Evolutionary conservation across 2,797 vertebrate species (phyloP).

Genomic region (Adrianichthys oophorus): DNA sequence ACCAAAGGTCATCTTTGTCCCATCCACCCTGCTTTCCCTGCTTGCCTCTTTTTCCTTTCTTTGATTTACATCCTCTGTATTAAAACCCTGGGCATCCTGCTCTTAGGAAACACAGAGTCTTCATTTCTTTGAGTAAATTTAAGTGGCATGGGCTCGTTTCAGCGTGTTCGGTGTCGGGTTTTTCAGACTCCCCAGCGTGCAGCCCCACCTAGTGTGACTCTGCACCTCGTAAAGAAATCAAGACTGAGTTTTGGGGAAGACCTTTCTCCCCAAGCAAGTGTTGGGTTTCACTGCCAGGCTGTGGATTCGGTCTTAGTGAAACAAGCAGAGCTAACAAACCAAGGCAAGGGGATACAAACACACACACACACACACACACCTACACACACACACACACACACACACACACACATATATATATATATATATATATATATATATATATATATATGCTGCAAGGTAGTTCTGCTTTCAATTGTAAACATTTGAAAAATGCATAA

Average conservation of each 20-base stretch:
- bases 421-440: no score
- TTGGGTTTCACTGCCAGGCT: constrained; percentile 72
- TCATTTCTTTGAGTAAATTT: constrained; percentile 69
- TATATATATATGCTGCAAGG: constrained; percentile 14
- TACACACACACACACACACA: constrained; percentile 36
- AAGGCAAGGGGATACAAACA: constrained; percentile 50
- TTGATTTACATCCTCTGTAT: constrained; percentile 63
- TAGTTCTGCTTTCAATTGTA: constrained; percentile 52
- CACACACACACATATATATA: constrained; percentile 33
- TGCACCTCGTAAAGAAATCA: constrained; percentile 77
- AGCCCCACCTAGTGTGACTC: constrained; percentile 75
- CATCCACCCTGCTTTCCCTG: constrained; percentile 33
- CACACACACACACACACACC: constrained; percentile 33
- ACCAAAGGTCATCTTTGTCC: constrained; percentile 57
- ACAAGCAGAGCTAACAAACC: constrained; percentile 64
- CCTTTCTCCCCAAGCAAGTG: constrained; percentile 60
- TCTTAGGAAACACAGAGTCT: constrained; percentile 52
- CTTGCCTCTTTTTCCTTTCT: constrained; percentile 38
- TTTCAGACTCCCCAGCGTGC: constrained; percentile 66
- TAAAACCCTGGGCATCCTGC: constrained; percentile 45
- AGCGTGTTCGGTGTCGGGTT: constrained; percentile 69
- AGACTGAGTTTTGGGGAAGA: constrained; percentile 56
- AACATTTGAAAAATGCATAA: constrained; percentile 15
- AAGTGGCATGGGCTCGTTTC: constrained; percentile 56
- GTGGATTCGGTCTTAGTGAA: constrained; percentile 59